Evolutionary conservation across 2,113 vertebrate species (phyloP).

Genomic region (Chinchilla lanigera): DNA sequence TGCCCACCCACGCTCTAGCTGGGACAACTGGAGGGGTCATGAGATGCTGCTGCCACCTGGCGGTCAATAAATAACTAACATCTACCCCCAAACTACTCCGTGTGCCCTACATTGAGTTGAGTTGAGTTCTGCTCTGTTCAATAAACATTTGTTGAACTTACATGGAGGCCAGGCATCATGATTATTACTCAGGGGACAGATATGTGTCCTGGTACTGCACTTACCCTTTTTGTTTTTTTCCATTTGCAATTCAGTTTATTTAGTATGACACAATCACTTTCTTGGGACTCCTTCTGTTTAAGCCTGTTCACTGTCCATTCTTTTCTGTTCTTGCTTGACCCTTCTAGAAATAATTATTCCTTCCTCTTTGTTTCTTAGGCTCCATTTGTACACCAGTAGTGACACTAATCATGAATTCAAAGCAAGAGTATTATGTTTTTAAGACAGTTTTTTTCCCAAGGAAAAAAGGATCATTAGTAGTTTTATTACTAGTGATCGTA

Average conservation of each 20-base stretch:
- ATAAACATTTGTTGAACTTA: background rate
- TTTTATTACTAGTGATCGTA: slow-evolving; percentile 52
- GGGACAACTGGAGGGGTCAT: background rate
- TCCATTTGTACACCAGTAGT: background rate
- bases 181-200: background rate
- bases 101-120: background rate
- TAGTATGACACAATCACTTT: background rate
- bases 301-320: accelerated
- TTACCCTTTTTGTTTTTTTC: background rate
- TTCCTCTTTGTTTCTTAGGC: background rate
- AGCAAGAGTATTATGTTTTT: background rate
- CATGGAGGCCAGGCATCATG: background rate
- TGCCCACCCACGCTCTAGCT: background rate
- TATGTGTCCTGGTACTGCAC: background rate
- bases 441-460: background rate
- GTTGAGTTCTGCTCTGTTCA: background rate
- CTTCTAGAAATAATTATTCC: background rate
- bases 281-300: background rate
- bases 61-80: slow-evolving; percentile 37
- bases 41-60: slow-evolving; percentile 75
- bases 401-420: background rate
- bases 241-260: background rate
- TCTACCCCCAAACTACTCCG: background rate
- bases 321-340: background rate
- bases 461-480: background rate